Base-by-base conservation (phyloP, 2,888 invertebrate species). In the Perdita meconis region DNA sequence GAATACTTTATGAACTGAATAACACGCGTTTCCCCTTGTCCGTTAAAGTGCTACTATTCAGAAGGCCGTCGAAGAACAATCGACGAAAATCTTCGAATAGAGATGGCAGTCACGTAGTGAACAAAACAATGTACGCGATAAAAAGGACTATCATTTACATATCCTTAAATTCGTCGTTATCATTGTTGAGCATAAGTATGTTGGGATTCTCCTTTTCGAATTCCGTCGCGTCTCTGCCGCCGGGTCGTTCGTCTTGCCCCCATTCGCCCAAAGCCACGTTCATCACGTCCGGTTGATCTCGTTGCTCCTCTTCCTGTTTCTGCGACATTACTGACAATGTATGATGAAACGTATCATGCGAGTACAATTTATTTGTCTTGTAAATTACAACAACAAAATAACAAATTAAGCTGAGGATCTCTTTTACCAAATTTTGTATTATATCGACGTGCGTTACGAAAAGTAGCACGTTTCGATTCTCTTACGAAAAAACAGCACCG, bases 171-270 rank as follows among this genome's bases (percentile, higher is more conserved):
- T 95, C 95, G 34, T 95, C 96, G 79, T 95, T 95, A 82, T 95
- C 95, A 92, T 96, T 95, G 64, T 92, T 92, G 56, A 96, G 92
- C 94, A 96, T 93, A 44, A 96, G 94, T 86, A 96, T 96, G 92
- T 96, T 96, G 26, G 96, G 96, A 93, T 96, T 96, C 90, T 96
- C 96, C 89, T 95, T 95, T 92, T 96, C 96, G 88, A 96, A 96
- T 80, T 96, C 95, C 0, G 96, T 96, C 6, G 96, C 96, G 86
- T 95, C 95, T 82, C 96, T 92, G 81, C 93, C 94, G 81, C 94
- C 94, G 6, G 90, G 90, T 36, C 96, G 93, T 90, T 96, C 95
- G 88, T 95, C 94, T 91, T 95, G 95, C 13, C 95, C 95, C 96
- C 95, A 96, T 92, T 95, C 95, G 19, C 95, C 95, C 74, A 96